Evolutionary conservation across 1,140 invertebrate species (phyloP).

Genomic region (Contarinia nasturtii): DNA sequence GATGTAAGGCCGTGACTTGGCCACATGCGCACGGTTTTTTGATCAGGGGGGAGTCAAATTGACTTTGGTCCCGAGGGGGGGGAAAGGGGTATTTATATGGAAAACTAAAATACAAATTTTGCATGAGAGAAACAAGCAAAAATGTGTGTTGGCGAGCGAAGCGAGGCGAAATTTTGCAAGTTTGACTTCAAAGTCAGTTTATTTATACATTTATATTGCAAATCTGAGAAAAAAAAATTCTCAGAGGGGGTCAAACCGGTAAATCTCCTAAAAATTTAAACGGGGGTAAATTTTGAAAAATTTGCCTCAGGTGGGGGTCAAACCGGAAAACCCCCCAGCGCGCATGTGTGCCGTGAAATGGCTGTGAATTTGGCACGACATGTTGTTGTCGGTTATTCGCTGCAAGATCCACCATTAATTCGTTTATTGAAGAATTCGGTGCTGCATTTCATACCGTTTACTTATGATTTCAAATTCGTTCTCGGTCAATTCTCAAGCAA

Average conservation of each 20-base stretch:
- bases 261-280: no score
- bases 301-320: constrained; percentile 63
- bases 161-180: no score
- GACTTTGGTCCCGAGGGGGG: constrained; percentile 59
- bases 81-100: no score
- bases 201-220: no score
- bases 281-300: constrained; percentile 67
- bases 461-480: constrained; percentile 11
- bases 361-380: constrained; percentile 64
- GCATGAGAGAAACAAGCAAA: no score
- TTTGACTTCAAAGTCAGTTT: no score
- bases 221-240: no score
- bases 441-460: constrained; percentile 56
- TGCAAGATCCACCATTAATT: constrained; percentile 39
- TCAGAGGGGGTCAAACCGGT: no score
- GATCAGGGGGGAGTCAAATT: constrained; percentile 62
- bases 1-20: constrained; percentile 12
- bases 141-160: no score
- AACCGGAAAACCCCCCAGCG: no score
- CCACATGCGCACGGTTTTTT: no score
- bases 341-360: constrained; percentile 72
- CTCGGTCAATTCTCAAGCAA: constrained; percentile 13
- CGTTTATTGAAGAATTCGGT: constrained; percentile 48
- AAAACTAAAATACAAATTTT: no score
- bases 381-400: constrained; percentile 45